Evolutionary conservation across 2,888 invertebrate species (phyloP).

Genomic region (Nesidiocoris tenuis): DNA sequence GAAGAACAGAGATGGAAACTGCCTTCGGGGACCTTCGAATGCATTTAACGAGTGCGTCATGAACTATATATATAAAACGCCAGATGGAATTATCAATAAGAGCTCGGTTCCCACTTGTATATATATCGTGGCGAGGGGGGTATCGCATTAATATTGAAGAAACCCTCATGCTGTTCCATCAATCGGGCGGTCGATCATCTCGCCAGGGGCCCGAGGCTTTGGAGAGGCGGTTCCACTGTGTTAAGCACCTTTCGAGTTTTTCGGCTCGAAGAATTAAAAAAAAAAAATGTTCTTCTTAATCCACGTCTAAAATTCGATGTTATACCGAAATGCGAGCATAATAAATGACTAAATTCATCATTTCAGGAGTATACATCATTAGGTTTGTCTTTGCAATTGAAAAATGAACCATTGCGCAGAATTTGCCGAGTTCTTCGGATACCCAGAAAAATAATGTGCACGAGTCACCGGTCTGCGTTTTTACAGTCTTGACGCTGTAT

Average conservation of each 20-base stretch:
- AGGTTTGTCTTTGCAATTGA: no score
- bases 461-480: no score
- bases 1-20: not conserved
- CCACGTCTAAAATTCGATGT: no score
- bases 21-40: conserved; percentile 19
- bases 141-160: conserved; percentile 20
- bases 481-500: no score
- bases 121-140: conserved; percentile 1
- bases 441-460: no score
- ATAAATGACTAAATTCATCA: no score
- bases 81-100: conserved; percentile 46
- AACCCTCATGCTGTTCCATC: not conserved
- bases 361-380: no score
- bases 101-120: conserved; percentile 16
- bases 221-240: not conserved
- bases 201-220: not conserved
- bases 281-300: no score
- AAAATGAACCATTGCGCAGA: no score
- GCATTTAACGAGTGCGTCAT: conserved; percentile 43
- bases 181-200: not conserved
- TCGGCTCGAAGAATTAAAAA: no score
- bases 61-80: conserved; percentile 42
- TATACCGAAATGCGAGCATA: no score
- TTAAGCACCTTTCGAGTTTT: not conserved
- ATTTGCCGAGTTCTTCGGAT: no score